Evolutionary conservation across 2,888 invertebrate species (phyloP).

Genomic region (Hipparchia semele): DNA sequence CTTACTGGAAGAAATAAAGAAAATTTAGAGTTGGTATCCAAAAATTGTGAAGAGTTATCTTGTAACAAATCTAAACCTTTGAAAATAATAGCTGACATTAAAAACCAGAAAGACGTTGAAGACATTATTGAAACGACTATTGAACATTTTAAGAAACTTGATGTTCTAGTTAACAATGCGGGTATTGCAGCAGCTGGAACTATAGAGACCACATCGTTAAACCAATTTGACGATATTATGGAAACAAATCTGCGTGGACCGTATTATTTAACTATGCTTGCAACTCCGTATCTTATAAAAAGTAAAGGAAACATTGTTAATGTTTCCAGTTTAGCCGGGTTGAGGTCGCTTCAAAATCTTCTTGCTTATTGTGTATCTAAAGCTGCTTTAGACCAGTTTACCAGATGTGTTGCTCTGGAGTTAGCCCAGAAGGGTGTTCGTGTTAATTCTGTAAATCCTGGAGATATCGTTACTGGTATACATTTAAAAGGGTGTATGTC

Average conservation of each 20-base stretch:
- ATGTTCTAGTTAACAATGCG: slow-evolving; percentile 92
- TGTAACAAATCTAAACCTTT: slow-evolving; percentile 65
- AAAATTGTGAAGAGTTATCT: slow-evolving; percentile 70
- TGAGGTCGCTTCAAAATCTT: slow-evolving; percentile 94
- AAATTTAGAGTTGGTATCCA: slow-evolving; percentile 84
- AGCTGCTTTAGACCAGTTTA: slow-evolving; percentile 96
- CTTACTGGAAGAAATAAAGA: slow-evolving; percentile 86
- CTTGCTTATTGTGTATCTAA: slow-evolving; percentile 96
- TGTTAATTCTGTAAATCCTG: slow-evolving; percentile 96
- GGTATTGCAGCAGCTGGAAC: slow-evolving; percentile 88
- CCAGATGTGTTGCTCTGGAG: slow-evolving; percentile 94
- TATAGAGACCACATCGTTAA: slow-evolving; percentile 89
- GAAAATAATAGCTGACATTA: slow-evolving; percentile 82
- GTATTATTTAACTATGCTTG: slow-evolving; percentile 91
- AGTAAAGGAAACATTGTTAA: slow-evolving; percentile 95
- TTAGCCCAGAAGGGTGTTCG: slow-evolving; percentile 90
- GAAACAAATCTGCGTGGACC: slow-evolving; percentile 90
- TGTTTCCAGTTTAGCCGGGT: slow-evolving; percentile 95
- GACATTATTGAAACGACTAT: slow-evolving; percentile 85
- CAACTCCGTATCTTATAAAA: slow-evolving; percentile 90
- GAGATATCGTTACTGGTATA: slow-evolving; percentile 94
- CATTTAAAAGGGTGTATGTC: slow-evolving; percentile 92
- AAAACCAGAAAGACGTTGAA: slow-evolving; percentile 85
- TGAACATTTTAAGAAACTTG: slow-evolving; percentile 85
- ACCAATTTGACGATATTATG: slow-evolving; percentile 92